A percentile compares a stretch with the other conserved stretches of the same genome.
Conservation (phyloP, 2,888 invertebrate genomes). For the Cordilura impudica region DNA sequence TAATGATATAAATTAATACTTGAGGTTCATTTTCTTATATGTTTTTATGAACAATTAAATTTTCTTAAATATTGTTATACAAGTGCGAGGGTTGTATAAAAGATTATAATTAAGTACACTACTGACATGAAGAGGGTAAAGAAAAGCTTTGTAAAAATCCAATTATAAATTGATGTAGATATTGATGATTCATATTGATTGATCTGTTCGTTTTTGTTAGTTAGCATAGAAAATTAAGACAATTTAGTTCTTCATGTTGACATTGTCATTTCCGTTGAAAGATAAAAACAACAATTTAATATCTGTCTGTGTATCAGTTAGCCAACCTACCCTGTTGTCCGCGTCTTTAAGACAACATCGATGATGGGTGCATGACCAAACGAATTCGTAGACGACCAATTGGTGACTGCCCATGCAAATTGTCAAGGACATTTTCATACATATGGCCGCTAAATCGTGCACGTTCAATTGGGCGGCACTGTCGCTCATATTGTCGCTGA, state of each 20-base stretch:
- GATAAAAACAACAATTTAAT: no score
- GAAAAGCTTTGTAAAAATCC: not conserved
- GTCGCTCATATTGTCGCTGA: not conserved
- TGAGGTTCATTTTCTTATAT: slow-evolving; percentile 14
- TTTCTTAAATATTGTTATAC: not conserved
- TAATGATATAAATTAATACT: slow-evolving; percentile 59
- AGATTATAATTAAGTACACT: not conserved
- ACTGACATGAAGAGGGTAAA: not conserved
- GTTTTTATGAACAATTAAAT: slow-evolving; percentile 26
- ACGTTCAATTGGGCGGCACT: not conserved
- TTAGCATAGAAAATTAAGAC: no score
- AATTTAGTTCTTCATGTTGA: no score
- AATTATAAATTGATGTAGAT: not conserved
- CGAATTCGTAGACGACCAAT: not conserved
- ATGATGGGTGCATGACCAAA: not conserved
- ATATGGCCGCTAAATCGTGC: not conserved
- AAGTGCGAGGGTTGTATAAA: slow-evolving; percentile 13
- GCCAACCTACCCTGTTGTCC: no score
- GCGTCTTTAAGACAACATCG: not conserved
- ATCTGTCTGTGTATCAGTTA: no score
- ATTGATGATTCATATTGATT: no score
- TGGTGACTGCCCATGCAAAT: not conserved
- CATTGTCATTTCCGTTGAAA: no score
- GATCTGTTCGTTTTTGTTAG: no score
- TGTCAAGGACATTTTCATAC: not conserved